A percentile compares a stretch with the other conserved stretches of the same genome.
phyloP scores from a whole-genome alignment of 2,113 vertebrate genomes.

The Phoenicopterus ruber region DNA sequence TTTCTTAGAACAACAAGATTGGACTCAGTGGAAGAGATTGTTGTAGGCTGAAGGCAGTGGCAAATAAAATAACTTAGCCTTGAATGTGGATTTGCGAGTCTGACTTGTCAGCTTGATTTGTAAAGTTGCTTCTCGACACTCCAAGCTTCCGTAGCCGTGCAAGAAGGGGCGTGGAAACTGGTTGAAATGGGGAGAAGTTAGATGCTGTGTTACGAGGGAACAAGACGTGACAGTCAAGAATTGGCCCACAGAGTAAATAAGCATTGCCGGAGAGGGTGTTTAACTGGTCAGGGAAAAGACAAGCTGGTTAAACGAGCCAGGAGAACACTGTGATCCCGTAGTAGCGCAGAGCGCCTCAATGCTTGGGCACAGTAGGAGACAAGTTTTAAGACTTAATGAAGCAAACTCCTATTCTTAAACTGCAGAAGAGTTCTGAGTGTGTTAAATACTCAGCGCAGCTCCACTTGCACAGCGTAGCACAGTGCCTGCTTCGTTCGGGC shows the following conservation, averaged over 20 bases:
- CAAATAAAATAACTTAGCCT: neutral
- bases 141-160: neutral
- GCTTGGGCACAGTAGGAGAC: neutral
- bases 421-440: neutral
- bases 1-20: neutral
- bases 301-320: neutral
- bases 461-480: neutral
- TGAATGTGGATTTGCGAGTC: neutral
- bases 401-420: neutral
- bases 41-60: neutral
- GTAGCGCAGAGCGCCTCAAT: neutral
- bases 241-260: neutral
- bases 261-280: neutral
- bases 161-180: neutral
- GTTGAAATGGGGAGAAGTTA: neutral
- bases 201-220: neutral
- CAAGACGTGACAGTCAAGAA: neutral
- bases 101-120: neutral
- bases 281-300: neutral
- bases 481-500: fast-evolving
- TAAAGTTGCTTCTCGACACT: neutral
- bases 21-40: neutral
- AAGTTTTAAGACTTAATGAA: neutral
- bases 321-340: neutral
- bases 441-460: neutral